These are phyloP conservation scores for Caenorhabditis sp. DNA, from an alignment of 2,888 invertebrate genomes.

Conservation along the genomic window DNA sequence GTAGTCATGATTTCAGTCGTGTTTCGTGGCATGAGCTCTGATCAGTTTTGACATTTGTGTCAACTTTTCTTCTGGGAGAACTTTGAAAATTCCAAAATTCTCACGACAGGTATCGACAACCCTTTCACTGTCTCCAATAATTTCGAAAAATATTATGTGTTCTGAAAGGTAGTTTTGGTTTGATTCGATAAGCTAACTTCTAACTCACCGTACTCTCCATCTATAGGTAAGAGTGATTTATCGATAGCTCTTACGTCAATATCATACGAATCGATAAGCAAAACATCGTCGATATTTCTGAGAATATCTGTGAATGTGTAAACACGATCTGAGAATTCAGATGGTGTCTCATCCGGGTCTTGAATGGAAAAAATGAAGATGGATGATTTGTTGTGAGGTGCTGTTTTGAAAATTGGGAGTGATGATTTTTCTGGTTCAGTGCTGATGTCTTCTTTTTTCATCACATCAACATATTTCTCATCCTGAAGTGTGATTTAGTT, in stretches of 20 bases:
- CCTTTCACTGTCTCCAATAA: slow-evolving; percentile 10
- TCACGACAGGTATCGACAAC: slow-evolving; percentile 11
- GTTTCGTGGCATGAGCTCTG: neutral
- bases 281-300: slow-evolving; percentile 5
- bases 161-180: slow-evolving; percentile 15
- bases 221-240: slow-evolving; percentile 16
- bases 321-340: neutral
- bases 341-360: neutral
- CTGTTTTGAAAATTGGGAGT: neutral
- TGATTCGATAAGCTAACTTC: neutral
- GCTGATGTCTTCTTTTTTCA: neutral
- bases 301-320: neutral
- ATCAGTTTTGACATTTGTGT: neutral
- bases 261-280: slow-evolving; percentile 17
- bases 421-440: neutral
- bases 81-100: slow-evolving; percentile 16
- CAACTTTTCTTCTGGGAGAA: neutral
- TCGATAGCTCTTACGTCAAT: slow-evolving; percentile 14
- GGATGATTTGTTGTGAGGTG: neutral
- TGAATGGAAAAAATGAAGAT: neutral
- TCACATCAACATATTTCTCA: neutral
- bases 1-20: neutral
- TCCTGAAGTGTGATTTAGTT: neutral
- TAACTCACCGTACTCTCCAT: slow-evolving; percentile 18
- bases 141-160: slow-evolving; percentile 25